Conservation (phyloP, 1,140 invertebrate genomes). For the Triops longicaudatus region DNA sequence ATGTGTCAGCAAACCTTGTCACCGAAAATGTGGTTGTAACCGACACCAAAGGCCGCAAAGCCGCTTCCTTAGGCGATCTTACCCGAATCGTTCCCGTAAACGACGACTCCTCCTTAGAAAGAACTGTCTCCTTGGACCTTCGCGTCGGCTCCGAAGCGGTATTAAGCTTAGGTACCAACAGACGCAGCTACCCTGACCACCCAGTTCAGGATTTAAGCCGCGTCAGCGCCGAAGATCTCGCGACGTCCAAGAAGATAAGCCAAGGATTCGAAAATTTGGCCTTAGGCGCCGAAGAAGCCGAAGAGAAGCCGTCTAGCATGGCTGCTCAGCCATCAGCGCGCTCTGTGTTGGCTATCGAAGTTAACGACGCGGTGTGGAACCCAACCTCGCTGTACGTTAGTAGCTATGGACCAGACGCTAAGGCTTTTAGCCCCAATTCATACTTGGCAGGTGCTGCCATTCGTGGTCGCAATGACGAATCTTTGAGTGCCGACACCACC, state of each 20-base stretch:
- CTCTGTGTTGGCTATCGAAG: neutral
- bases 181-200: neutral
- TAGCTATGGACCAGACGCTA: neutral
- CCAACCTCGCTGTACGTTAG: neutral
- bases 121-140: conserved; percentile 65
- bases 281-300: neutral
- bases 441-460: neutral
- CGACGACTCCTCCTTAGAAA: conserved; percentile 52
- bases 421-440: neutral
- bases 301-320: neutral
- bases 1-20: neutral
- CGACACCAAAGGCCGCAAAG: conserved; percentile 60
- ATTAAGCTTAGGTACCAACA: neutral
- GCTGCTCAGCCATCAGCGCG: neutral
- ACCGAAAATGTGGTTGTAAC: conserved; percentile 19
- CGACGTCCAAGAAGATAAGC: neutral
- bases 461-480: neutral
- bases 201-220: conserved; percentile 26
- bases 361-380: neutral
- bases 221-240: conserved; percentile 18
- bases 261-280: neutral
- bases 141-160: neutral
- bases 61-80: conserved; percentile 68
- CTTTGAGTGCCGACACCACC: neutral
- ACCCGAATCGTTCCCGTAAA: conserved; percentile 56